Base-by-base conservation (phyloP, 1,140 invertebrate species). In the Zaprionus ornatus region DNA sequence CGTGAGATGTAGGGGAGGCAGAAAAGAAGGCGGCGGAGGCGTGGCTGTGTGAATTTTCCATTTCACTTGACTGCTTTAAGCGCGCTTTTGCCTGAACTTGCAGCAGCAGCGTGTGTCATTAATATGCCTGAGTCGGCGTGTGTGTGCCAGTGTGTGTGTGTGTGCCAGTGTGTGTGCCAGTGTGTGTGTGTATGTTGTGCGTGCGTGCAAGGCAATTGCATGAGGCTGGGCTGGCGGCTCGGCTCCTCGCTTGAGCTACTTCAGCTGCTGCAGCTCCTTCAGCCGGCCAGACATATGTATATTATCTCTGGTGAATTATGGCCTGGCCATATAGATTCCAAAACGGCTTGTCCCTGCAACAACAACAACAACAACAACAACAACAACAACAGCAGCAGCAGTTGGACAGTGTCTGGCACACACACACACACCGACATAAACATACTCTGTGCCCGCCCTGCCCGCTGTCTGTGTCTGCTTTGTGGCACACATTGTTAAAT, bases 401-500 rank as follows among this genome's bases (percentile, higher is more conserved):
- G 63, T 21, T 27, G 62, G 70, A 45, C 71, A 74, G 61, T 82
- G 73, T 82, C 79, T 77, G 60, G 56, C 79, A 27, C 25, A 63
- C 66, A 54, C 52, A 48, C 42, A 55, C 55, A 50, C 25, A 48
- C 9, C 50, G 29, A 23, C 27, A 42, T 37, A 55, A 37, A 23
- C 27, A 29, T 19, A 32, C 25, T 50, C 62, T 52, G 72, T 65
- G 37, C 68, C 37, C 42, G 52, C 48, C 27, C 25, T 25, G 37
- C 19, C 19, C 15, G 4, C 21, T 27, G 29, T 48, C 21, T 50
- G 32, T 66, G 32, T 60, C 10, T 90, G 71, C 78, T 76, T 76
- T 78, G 85, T 90, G 84, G 85, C 84, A 88, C 85, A 90, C 85
- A 88, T 90, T 88, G 85, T 88, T 88, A 88, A 88, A 88, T 90